A percentile compares a stretch with the other conserved stretches of the same genome.
These are phyloP conservation scores for Nomada fabriciana DNA, from an alignment of 2,888 invertebrate species.

Conservation along the genomic window DNA sequence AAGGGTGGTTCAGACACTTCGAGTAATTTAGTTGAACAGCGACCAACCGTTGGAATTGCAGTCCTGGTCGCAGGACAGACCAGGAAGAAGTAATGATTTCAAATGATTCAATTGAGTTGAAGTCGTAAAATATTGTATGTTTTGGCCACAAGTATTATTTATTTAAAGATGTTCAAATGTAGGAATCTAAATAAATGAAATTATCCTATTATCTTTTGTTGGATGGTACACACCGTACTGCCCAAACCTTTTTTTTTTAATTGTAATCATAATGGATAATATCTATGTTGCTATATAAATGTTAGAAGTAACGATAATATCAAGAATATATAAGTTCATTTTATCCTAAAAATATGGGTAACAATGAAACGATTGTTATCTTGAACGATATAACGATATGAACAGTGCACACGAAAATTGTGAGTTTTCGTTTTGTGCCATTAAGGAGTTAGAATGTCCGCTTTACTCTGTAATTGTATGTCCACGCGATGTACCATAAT, in stretches of 20 bases:
- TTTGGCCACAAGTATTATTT: no score
- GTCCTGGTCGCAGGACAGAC: no score
- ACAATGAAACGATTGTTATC: constrained; percentile 19
- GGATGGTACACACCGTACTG: neutral
- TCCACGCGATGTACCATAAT: constrained; percentile 13
- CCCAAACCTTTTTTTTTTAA: neutral
- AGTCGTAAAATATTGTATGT: no score
- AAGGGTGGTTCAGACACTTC: no score
- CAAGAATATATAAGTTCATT: constrained; percentile 18
- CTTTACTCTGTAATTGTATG: constrained; percentile 25
- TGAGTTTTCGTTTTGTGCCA: neutral
- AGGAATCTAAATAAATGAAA: neutral
- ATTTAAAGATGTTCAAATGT: no score
- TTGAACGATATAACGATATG: constrained; percentile 23
- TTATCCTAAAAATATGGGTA: constrained; percentile 18
- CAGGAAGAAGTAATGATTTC: no score
- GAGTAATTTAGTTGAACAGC: no score
- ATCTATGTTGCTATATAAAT: constrained; percentile 1
- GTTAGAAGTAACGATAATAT: constrained; percentile 1
- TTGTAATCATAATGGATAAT: constrained; percentile 17
- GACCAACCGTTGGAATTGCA: no score
- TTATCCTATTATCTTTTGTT: neutral
- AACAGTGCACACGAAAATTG: constrained; percentile 12
- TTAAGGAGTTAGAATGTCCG: constrained; percentile 40
- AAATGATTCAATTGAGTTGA: no score